Evolutionary conservation across 2,888 invertebrate species (phyloP).

Genomic region (Cantharis flavilabris): DNA sequence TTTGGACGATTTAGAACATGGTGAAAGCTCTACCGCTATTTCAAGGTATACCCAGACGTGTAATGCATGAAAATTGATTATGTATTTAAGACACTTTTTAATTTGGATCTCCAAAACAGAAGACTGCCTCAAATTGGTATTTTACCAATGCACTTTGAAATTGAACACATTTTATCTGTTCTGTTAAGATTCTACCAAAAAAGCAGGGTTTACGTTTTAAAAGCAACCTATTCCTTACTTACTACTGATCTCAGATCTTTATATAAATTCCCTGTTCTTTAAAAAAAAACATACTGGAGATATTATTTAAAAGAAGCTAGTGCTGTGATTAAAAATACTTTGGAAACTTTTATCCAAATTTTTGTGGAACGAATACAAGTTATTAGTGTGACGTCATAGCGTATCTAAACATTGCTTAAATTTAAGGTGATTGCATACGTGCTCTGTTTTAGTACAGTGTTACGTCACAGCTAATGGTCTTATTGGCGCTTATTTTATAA

Average conservation of each 20-base stretch:
- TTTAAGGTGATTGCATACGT: too few species aligned
- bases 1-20: slow-evolving; percentile 68
- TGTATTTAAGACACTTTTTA: background rate
- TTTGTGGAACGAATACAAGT: too few species aligned
- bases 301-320: background rate
- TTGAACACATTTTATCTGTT: background rate
- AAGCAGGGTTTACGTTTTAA: background rate
- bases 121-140: background rate
- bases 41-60: slow-evolving; percentile 37
- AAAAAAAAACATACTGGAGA: background rate
- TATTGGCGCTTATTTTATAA: too few species aligned
- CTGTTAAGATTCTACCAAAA: background rate
- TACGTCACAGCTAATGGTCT: too few species aligned
- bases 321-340: too few species aligned
- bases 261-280: background rate
- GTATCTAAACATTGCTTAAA: too few species aligned
- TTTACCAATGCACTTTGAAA: background rate
- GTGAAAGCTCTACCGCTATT: slow-evolving; percentile 36
- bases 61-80: background rate
- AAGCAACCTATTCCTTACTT: background rate
- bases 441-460: too few species aligned
- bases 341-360: too few species aligned
- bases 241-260: background rate
- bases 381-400: too few species aligned
- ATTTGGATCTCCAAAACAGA: background rate